phyloP scores from a whole-genome alignment of 2,113 vertebrate genomes.

The Thymallus thymallus region DNA sequence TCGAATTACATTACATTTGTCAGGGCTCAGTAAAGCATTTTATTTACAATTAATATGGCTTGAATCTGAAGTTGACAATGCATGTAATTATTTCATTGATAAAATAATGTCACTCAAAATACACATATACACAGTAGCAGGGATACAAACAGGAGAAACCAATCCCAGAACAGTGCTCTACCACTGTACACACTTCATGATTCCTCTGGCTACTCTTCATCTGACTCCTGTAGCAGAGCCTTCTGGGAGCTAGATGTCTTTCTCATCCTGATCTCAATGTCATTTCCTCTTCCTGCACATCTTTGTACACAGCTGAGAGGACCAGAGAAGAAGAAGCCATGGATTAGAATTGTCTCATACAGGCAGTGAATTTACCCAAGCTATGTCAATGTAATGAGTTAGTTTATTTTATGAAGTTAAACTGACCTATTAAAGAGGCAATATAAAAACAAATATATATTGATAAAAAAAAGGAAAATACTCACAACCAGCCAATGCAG shows the following conservation, averaged over 20 bases:
- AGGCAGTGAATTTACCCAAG: not conserved
- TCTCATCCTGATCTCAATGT: conserved; percentile 69
- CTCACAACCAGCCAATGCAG: conserved; percentile 76
- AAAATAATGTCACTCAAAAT: not conserved
- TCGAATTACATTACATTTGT: not conserved
- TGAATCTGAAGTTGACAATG: not conserved
- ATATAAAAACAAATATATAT: no score
- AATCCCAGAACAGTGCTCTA: no score
- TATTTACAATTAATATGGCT: not conserved
- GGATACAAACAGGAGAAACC: not conserved
- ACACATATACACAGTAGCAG: conserved; percentile 19
- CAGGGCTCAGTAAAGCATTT: not conserved
- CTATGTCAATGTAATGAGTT: not conserved
- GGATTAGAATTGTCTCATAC: not conserved
- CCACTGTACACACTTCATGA: not conserved
- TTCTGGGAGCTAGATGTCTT: conserved; percentile 64
- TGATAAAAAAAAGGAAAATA: conserved; percentile 12
- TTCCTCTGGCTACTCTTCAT: conserved; percentile 67
- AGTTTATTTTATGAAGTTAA: no score
- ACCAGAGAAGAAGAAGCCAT: not conserved
- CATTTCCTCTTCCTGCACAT: conserved; percentile 17
- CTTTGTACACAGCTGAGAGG: conserved; percentile 46
- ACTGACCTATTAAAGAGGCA: no score
- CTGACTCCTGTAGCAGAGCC: conserved; percentile 74
- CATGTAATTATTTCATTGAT: not conserved